A percentile compares a stretch with the other conserved stretches of the same genome.
These are phyloP conservation scores for Porites lutea DNA, from an alignment of 64 coral and sea anemone genomes.

Conservation along the genomic window DNA sequence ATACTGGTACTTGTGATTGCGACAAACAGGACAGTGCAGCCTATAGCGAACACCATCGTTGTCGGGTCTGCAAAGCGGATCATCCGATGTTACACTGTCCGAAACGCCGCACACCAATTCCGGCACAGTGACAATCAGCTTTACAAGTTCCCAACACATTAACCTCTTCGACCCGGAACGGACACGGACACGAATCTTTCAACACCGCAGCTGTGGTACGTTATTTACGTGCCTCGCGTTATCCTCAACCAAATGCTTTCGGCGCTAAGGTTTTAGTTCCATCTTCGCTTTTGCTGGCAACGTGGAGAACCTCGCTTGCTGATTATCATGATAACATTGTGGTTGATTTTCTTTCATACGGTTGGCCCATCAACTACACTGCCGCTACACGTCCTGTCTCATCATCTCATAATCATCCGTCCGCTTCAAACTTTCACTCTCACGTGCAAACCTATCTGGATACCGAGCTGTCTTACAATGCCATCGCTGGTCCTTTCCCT, in stretches of 20 bases:
- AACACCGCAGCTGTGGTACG: not conserved
- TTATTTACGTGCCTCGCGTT: not conserved
- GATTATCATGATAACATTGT: too few species aligned
- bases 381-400: too few species aligned
- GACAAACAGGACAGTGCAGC: not conserved
- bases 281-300: not conserved
- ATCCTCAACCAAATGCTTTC: not conserved
- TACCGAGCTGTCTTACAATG: too few species aligned
- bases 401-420: too few species aligned
- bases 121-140: not conserved
- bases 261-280: not conserved
- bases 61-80: too few species aligned
- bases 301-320: not conserved
- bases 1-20: conserved; percentile 8
- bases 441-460: too few species aligned
- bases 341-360: not conserved
- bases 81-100: too few species aligned
- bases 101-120: too few species aligned
- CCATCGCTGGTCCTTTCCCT: too few species aligned
- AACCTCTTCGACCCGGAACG: not conserved
- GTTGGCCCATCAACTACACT: not conserved
- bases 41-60: too few species aligned
- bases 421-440: too few species aligned
- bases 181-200: too few species aligned
- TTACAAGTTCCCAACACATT: not conserved